Evolutionary conservation across 2,888 invertebrate genomes (phyloP), one percentile per base, ranked within the genome.

Genomic region (Acrobasis suavella): DNA sequence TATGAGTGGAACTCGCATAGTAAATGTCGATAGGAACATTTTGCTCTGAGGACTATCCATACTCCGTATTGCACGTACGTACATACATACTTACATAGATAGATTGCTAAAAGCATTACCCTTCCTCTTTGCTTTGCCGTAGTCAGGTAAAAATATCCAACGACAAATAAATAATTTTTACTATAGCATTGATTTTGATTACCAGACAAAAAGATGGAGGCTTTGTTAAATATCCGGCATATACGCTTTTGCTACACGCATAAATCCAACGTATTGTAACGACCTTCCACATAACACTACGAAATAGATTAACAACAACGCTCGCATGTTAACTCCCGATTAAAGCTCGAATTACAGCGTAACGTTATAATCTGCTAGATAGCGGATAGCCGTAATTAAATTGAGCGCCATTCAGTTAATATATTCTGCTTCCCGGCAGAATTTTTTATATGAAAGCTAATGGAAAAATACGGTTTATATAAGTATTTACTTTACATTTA

Each of bases 351-450:
- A 60, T 60, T 51, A 51, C 51, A 50, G 50, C 22, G 16, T 58
- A 50, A 62, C 56, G 32, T 62, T 55, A 16, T 62, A 62, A 62
- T 62, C 54, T 38, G 39, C 39, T 42, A 42, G 22, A 39, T 50
- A 60, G 39, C 37, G 50, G 37, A 38, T 59, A 54, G 9, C 56
- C 8, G 39, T 56, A 56, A 56, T 56, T 56, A 56, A 42, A 56
- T 56, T 56, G 14, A 42, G 42, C 42, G 14, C 42, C 17, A 46
- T 56, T 14, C 56, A 42, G n/a, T n/a, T 8, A 42, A 56, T 56
- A 56, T 17, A 22, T 46, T 56, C 22, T 3, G 17, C 16, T 16
- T 12, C 14, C 39, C 17, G 39, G 16, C 39, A 42, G 39, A 39
- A 55, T 39, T 15, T 39, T 39, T 39, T 8, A 39, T 39, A 16